Base-by-base conservation (phyloP, 2,888 invertebrate species). In the Apantesis nais region DNA sequence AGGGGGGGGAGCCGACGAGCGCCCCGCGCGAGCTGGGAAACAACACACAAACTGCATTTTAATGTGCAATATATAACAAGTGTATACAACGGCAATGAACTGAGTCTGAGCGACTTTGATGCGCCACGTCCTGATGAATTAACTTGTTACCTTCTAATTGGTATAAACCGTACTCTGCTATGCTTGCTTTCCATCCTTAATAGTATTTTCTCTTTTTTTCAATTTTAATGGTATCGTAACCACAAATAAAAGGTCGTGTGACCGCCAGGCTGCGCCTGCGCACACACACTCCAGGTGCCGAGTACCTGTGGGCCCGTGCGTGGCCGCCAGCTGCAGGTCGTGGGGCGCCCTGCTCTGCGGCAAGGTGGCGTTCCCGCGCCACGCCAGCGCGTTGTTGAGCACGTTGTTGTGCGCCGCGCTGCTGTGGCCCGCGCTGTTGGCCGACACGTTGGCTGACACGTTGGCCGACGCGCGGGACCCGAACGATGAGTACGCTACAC, bases 401-500 rank as follows among this genome's bases (percentile, higher is more conserved):
- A 62, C 62, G 67, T 67, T 67, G 64, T 12, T 72, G 70, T 81
- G 78, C 65, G 70, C 1, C 77, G 37, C 1, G 39, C 14, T 66
- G 55, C 9, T 29, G 37, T 14, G 22, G 4, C n/a, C n/a, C 55
- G 3, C 55, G 25, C n/a, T 55, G 62, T n/a, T 62, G 62, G 19
- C 37, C 34, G 62, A 39, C 62, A 62, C 0, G 62, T 29, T 75
- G 74, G 70, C 80, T 75, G 72, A 66, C 58, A 64, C 67, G n/a
- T 68, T 29, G 25, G 22, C n/a, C 9, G 62, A 37, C 7, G 66
- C 58, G 7, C 68, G 63, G 2, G 61, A 55, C 16, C 85, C 86
- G 75, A 88, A 84, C 64, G 90, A 89, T 12, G 91, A 90, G 82
- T 92, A 92, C 71, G 91, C 92, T 91, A 84, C 4, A 29, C 37